A percentile compares a stretch with the other conserved stretches of the same genome.
These are phyloP conservation scores for Metacarcinus magister DNA, from an alignment of 2,888 invertebrate genomes.

Conservation along the genomic window DNA sequence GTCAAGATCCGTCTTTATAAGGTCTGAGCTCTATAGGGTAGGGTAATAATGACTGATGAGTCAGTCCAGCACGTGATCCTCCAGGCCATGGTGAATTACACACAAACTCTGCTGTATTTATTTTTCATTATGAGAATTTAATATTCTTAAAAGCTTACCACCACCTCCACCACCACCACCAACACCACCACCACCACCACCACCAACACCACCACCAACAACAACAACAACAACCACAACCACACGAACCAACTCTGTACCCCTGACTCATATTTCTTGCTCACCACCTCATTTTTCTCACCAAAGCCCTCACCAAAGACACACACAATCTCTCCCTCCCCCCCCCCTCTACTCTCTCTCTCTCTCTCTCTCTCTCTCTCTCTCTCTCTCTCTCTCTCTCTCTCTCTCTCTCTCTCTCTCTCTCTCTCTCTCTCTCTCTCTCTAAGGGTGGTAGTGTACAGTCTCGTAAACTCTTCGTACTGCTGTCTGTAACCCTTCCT, in stretches of 20 bases:
- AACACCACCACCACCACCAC: too few relatives aligned
- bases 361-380: conserved; percentile 22
- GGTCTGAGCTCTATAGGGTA: too few relatives aligned
- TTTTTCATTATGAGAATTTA: too few relatives aligned
- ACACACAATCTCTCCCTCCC: background rate
- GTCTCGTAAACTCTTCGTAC: background rate
- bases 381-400: conserved; percentile 26
- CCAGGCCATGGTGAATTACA: too few relatives aligned
- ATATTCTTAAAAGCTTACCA: too few relatives aligned
- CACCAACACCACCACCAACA: too few relatives aligned
- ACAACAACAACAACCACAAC: too few relatives aligned
- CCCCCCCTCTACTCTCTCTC: background rate
- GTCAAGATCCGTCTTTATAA: too few relatives aligned
- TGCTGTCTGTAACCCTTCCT: background rate
- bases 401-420: conserved; percentile 2
- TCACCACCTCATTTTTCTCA: background rate
- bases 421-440: conserved; percentile 2
- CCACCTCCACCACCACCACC: too few relatives aligned
- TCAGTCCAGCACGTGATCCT: too few relatives aligned
- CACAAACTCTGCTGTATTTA: too few relatives aligned
- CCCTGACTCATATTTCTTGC: background rate
- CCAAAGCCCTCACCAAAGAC: background rate
- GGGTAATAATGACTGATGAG: too few relatives aligned
- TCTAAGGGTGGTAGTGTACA: background rate
- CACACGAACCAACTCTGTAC: background rate